A percentile compares a stretch with the other conserved stretches of the same genome.
These are phyloP conservation scores for Hydrolagus affinis DNA, from an alignment of 2,113 vertebrate species.

Conservation along the genomic window DNA sequence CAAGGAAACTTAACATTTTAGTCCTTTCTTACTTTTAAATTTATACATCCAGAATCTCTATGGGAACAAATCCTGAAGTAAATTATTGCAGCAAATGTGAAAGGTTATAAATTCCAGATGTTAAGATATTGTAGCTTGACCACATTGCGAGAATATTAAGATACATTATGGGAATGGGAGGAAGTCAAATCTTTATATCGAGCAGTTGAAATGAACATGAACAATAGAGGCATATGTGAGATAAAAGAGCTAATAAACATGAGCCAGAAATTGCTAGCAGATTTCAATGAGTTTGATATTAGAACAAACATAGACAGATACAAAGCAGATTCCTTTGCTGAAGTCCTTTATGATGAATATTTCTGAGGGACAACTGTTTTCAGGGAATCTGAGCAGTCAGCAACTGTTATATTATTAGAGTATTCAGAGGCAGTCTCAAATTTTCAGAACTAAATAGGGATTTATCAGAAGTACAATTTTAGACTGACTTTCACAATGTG, in stretches of 20 bases:
- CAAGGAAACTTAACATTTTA: not conserved
- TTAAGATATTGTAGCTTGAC: slow-evolving; percentile 47
- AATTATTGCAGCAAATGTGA: slow-evolving; percentile 52
- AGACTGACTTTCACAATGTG: too few relatives aligned
- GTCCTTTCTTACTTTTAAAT: slow-evolving; percentile 38
- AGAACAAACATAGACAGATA: not conserved
- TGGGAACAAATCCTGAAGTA: slow-evolving; percentile 53
- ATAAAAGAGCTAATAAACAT: not conserved
- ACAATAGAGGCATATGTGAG: slow-evolving; percentile 31
- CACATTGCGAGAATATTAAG: slow-evolving; percentile 47
- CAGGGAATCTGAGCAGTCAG: too few relatives aligned
- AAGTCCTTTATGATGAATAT: not conserved
- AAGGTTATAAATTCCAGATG: slow-evolving; percentile 60
- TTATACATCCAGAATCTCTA: slow-evolving; percentile 39
- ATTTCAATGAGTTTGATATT: slow-evolving; percentile 15
- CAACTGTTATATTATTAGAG: too few relatives aligned
- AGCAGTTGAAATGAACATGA: slow-evolving; percentile 34
- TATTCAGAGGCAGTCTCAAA: too few relatives aligned
- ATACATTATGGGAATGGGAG: slow-evolving; percentile 35
- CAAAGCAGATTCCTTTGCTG: not conserved
- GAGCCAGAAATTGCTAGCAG: slow-evolving; percentile 21
- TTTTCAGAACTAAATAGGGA: too few relatives aligned
- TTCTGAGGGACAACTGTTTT: not conserved
- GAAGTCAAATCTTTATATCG: slow-evolving; percentile 40
- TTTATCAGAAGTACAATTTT: too few relatives aligned